A percentile compares a stretch with the other conserved stretches of the same genome.
Evolutionary conservation across 2,797 vertebrate species (phyloP).

Genomic region (Pangasius larnaudii): DNA sequence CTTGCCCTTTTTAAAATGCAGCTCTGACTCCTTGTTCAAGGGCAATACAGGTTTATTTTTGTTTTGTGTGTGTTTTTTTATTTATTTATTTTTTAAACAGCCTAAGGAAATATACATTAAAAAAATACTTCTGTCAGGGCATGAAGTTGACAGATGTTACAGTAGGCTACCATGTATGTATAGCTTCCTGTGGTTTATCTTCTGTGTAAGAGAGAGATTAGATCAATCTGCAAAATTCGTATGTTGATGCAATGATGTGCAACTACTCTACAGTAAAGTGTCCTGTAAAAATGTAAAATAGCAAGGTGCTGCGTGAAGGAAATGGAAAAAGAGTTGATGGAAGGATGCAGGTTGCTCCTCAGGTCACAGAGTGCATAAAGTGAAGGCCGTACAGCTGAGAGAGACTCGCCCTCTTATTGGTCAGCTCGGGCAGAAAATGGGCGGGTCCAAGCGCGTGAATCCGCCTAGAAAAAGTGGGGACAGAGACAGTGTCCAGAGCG

Average conservation of each 20-base stretch:
- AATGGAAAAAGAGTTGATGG: conserved; percentile 20
- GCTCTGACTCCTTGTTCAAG: conserved; percentile 26
- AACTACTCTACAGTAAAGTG: too few species aligned
- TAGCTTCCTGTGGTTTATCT: neutral
- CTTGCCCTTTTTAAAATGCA: conserved; percentile 22
- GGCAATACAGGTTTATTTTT: neutral
- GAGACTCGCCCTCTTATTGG: conserved; percentile 55
- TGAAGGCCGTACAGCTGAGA: conserved; percentile 38
- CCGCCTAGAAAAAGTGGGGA: conserved; percentile 69
- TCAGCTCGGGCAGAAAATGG: conserved; percentile 60
- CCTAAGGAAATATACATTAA: neutral
- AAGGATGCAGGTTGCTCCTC: conserved; percentile 38
- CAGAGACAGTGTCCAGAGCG: conserved; percentile 57
- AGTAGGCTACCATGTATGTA: neutral
- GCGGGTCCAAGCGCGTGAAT: conserved; percentile 63
- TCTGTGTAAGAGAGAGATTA: neutral
- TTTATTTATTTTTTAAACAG: neutral
- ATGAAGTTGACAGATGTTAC: neutral
- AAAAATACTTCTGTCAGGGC: neutral
- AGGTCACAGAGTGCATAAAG: conserved; percentile 42
- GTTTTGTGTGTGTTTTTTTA: neutral
- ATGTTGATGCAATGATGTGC: neutral
- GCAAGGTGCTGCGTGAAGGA: neutral
- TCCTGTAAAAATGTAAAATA: neutral
- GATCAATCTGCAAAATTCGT: neutral